Base-by-base conservation (phyloP, 2,888 invertebrate species). In the Callosobruchus maculatus region DNA sequence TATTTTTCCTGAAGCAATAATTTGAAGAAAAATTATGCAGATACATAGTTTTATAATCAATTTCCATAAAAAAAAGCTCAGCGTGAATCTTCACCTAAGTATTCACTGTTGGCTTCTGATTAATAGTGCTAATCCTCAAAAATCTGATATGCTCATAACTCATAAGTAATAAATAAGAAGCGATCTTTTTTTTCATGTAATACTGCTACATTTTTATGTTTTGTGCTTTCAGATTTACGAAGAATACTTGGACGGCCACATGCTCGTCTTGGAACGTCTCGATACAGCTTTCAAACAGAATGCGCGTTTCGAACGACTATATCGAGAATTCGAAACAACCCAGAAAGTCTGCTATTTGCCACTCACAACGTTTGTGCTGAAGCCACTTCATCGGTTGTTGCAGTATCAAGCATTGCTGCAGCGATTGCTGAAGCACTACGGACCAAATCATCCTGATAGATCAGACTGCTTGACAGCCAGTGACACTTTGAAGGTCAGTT, bases 311-410 rank as follows among this genome's bases (percentile, higher is more conserved):
- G 93, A 91, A 84, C 90, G 90, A 85, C 88, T 91, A 78, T 95
- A 91, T 86, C 90, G 92, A 73, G 93, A 93, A 79, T 95, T 96
- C 86, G 96, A 96, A 86, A 90, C 92, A 86, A 90, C 92, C 73
- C 93, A 94, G 85, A 95, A 94, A 87, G 91, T 94, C 71, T 96
- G 96, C 86, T 96, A 96, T 84, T 89, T 98, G 79, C 97, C 95
- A 0, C 90, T 97, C 73, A 92, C 94, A 71, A 93, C 94, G 76
- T 92, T 97, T 83, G 90, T 97, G 31, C 88, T 95, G 75, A 94
- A 95, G 84, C 95, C 96, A 18, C 89, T 96, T n/a, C 93, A 94
- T 87, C 90, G 98, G 73, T 88, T 97, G 79, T 88, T 96, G 74
- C 96, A 97, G 85, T 96, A 97, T 87, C 92, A 93, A 84, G 89